A percentile compares a stretch with the other conserved stretches of the same genome.
phyloP scores from a whole-genome alignment of 2,113 vertebrate species.

The Pogonocichla stellata region DNA sequence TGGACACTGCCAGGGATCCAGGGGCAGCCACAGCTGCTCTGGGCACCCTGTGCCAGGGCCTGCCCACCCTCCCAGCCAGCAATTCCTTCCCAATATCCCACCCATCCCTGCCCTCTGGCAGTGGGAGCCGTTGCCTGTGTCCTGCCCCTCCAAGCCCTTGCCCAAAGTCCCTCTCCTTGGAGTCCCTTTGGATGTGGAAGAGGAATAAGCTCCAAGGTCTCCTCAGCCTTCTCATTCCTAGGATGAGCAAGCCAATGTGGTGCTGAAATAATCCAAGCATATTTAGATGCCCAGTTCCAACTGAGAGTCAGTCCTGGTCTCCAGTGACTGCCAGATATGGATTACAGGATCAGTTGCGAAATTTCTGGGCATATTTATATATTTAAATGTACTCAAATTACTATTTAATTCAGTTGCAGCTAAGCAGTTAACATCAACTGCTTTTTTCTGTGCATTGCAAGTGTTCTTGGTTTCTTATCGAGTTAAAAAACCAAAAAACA shows the following conservation, averaged over 20 bases:
- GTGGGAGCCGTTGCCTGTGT: neutral
- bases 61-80: rapidly evolving
- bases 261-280: neutral
- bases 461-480: rapidly evolving
- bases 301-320: neutral
- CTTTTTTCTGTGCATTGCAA: neutral
- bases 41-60: neutral
- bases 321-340: neutral
- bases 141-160: rapidly evolving
- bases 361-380: neutral
- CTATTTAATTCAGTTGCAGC: neutral
- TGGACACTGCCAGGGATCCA: neutral
- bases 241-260: neutral
- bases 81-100: neutral
- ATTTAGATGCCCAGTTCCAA: neutral
- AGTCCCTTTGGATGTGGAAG: neutral
- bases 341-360: neutral
- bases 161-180: neutral
- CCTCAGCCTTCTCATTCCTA: neutral
- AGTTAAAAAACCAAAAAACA: neutral
- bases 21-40: neutral
- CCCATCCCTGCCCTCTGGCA: rapidly evolving
- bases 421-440: neutral
- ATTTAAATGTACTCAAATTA: neutral
- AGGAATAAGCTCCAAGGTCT: rapidly evolving